Percentiles rank a stretch among this genome's conserved stretches.
Conservation (phyloP, 1,140 invertebrate genomes). For the Pinna nobilis region DNA sequence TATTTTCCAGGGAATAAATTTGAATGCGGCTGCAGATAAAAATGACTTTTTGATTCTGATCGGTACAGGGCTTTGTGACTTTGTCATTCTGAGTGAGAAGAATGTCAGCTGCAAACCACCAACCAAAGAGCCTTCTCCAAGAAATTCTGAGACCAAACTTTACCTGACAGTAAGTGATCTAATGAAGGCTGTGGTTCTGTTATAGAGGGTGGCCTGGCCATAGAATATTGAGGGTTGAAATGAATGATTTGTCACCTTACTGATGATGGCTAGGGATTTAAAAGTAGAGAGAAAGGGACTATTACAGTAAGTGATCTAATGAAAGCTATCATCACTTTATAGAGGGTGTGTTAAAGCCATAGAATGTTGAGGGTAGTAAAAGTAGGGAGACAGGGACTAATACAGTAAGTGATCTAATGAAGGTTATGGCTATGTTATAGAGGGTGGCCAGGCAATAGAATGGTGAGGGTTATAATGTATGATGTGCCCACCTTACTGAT, state of each 20-base stretch:
- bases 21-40: neutral
- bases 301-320: neutral
- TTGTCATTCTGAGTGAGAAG: neutral
- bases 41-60: neutral
- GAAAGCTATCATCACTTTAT: neutral
- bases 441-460: too few species aligned
- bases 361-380: too few species aligned
- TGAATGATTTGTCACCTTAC: neutral
- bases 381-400: neutral
- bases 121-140: neutral
- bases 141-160: neutral
- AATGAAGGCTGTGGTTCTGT: too few species aligned
- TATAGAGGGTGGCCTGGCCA: too few species aligned
- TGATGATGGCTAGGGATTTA: neutral
- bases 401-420: neutral
- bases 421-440: too few species aligned
- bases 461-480: neutral
- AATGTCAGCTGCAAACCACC: neutral
- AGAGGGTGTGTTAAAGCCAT: neutral
- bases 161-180: neutral
- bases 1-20: neutral
- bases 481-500: neutral
- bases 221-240: neutral
- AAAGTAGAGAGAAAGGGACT: neutral
- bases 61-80: neutral